Percentiles rank a stretch among this genome's conserved stretches.
phyloP scores from a whole-genome alignment of 2,888 invertebrate genomes.

The Ganaspis brasiliensis region DNA sequence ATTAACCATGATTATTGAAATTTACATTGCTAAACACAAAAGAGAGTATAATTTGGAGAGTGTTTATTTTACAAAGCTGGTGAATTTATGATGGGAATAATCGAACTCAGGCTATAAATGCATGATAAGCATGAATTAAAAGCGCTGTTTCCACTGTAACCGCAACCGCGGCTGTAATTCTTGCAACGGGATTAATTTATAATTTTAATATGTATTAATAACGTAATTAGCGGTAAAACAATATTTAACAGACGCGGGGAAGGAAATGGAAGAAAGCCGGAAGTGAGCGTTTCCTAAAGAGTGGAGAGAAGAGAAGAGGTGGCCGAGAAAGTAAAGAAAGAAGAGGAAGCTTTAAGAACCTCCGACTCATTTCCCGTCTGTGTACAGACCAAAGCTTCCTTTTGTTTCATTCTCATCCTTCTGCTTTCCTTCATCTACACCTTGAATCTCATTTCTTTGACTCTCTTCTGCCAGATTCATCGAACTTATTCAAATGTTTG shows the following conservation, averaged over 20 bases:
- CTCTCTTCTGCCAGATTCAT: neutral
- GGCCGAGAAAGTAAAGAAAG: constrained; percentile 4
- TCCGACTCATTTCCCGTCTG: constrained; percentile 50
- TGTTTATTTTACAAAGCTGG: neutral
- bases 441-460: neutral
- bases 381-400: constrained; percentile 44
- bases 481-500: neutral
- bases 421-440: neutral
- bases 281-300: neutral
- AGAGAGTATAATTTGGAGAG: too few species aligned
- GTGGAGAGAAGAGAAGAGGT: constrained; percentile 27
- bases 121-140: neutral
- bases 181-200: constrained; percentile 46
- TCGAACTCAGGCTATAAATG: neutral
- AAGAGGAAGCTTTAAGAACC: constrained; percentile 38
- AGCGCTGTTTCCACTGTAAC: neutral
- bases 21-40: neutral
- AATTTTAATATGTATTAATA: constrained; percentile 72
- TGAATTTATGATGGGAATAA: neutral
- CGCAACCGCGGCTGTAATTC: neutral
- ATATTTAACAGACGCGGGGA: constrained; percentile 64
- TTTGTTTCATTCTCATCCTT: neutral
- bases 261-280: constrained; percentile 14
- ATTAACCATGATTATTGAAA: neutral
- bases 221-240: constrained; percentile 72